A percentile compares a stretch with the other conserved stretches of the same genome.
Conservation (phyloP, 1,140 invertebrate genomes). For the Drosophila ironensis region DNA sequence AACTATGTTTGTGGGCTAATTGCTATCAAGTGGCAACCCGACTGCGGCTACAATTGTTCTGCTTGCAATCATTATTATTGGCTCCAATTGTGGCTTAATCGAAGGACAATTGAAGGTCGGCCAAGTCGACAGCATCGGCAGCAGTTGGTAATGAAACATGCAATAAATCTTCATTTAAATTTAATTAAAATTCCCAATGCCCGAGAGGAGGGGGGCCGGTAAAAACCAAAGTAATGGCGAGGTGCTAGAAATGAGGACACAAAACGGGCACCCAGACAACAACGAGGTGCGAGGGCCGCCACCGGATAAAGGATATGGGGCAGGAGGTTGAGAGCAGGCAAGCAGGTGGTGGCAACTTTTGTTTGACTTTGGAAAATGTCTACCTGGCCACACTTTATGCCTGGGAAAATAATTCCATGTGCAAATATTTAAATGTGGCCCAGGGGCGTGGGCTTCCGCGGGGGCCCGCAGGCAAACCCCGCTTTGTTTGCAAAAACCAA, state of each 20-base stretch:
- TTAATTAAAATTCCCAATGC: slow-evolving; percentile 62
- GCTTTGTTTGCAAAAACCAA: slow-evolving; percentile 55
- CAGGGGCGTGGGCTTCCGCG: neutral
- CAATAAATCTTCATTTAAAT: slow-evolving; percentile 73
- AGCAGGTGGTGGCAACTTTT: slow-evolving; percentile 20
- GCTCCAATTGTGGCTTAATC: slow-evolving; percentile 22
- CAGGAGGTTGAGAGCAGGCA: neutral
- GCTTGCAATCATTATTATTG: slow-evolving; percentile 7
- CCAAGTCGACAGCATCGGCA: neutral
- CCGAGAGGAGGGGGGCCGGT: neutral
- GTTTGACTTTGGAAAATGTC: slow-evolving; percentile 51
- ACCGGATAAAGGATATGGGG: slow-evolving; percentile 5
- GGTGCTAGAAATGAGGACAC: slow-evolving; percentile 25
- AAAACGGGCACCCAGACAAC: slow-evolving; percentile 5
- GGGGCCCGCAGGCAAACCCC: slow-evolving; percentile 45
- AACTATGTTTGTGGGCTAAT: too few relatives aligned
- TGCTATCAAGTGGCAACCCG: too few relatives aligned
- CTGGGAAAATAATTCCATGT: slow-evolving; percentile 63
- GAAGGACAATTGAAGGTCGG: slow-evolving; percentile 62
- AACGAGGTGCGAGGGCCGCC: neutral
- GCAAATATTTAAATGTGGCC: slow-evolving; percentile 74
- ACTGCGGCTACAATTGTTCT: too few relatives aligned
- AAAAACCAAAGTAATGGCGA: neutral
- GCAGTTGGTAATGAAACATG: slow-evolving; percentile 30
- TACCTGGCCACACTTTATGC: slow-evolving; percentile 36